phyloP scores from a whole-genome alignment of 1,140 invertebrate species.

The Dendrolimus punctatus region DNA sequence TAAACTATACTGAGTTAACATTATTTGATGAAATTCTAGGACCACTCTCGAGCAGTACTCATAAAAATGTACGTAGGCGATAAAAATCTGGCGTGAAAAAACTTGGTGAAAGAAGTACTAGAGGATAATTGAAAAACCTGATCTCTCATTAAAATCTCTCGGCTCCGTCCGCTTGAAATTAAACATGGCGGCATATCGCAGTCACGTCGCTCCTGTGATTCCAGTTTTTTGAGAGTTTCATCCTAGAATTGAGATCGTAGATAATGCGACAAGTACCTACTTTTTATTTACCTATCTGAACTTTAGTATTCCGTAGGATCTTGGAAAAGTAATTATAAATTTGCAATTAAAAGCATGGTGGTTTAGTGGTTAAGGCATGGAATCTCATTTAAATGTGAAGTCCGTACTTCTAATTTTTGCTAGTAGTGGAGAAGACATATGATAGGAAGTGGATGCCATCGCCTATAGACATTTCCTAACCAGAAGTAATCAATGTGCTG shows the following conservation, averaged over 20 bases:
- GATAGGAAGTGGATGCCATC: too few species aligned
- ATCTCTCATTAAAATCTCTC: constrained; percentile 62
- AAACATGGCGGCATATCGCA: constrained; percentile 32
- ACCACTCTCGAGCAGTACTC: constrained; percentile 13
- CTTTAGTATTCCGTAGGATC: too few species aligned
- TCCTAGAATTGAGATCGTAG: constrained; percentile 24
- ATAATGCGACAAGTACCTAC: constrained; percentile 12
- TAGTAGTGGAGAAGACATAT: too few species aligned
- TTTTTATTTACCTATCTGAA: too few species aligned
- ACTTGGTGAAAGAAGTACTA: constrained; percentile 27
- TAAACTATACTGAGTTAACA: not conserved
- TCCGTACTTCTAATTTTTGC: too few species aligned
- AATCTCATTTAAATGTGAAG: too few species aligned
- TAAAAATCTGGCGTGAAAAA: constrained; percentile 34
- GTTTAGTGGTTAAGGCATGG: too few species aligned
- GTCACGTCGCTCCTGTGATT: constrained; percentile 27
- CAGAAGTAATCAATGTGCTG: too few species aligned
- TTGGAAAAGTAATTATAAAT: too few species aligned
- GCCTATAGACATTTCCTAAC: too few species aligned
- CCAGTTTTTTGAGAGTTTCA: constrained; percentile 30
- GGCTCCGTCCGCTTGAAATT: constrained; percentile 38
- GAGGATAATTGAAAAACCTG: constrained; percentile 55
- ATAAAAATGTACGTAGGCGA: constrained; percentile 21
- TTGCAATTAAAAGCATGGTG: too few species aligned
- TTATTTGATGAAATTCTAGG: constrained; percentile 14